Base-by-base conservation (phyloP, 2,797 vertebrate species). In the Tauraco hartlaubi region DNA sequence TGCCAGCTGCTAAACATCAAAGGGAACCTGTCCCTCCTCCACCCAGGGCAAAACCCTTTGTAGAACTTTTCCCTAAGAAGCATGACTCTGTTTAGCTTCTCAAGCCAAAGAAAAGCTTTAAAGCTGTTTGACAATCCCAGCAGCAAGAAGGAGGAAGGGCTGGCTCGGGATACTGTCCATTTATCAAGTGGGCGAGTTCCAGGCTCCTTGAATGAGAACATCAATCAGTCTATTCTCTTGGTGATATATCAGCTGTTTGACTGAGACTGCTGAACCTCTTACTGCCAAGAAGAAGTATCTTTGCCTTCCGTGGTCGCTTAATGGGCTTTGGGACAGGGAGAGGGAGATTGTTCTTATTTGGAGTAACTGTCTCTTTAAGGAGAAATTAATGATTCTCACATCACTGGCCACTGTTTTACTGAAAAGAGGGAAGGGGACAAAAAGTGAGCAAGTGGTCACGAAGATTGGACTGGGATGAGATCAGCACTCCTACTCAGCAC, bases 71-170 rank as follows among this genome's bases (percentile, higher is more conserved):
- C 66, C 25, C 75, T 88, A 94, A 88, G 91, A 84, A 94, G 48
- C 85, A 61, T 39, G 91, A 93, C 83, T 92, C 96, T 97, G 94
- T 88, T 97, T 95, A 95, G 83, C 78, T 90, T 96, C 92, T 94
- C 33, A 56, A 94, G 78, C 67, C 46, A 59, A 73, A 94, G 72
- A 55, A 96, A 94, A 92, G 79, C 92, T 92, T 96, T 92, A 94
- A 96, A 95, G 85, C 74, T 86, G 48, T 82, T 87, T 88, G 54
- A 90, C 22, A 92, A 66, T 79, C 88, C 79, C 72, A 77, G 63
- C 25, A 84, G 51, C n/a, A 73, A 84, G 52, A 58, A 92, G 66
- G 72, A 95, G 75, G 72, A 84, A 91, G 75, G 73, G 29, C 67
- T 91, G 76, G 48, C 44, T 90, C 88, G 55, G 44, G 72, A 78